Base-by-base conservation (phyloP, 2,113 vertebrate genomes). In the Sinocyclocheilus grahami region DNA sequence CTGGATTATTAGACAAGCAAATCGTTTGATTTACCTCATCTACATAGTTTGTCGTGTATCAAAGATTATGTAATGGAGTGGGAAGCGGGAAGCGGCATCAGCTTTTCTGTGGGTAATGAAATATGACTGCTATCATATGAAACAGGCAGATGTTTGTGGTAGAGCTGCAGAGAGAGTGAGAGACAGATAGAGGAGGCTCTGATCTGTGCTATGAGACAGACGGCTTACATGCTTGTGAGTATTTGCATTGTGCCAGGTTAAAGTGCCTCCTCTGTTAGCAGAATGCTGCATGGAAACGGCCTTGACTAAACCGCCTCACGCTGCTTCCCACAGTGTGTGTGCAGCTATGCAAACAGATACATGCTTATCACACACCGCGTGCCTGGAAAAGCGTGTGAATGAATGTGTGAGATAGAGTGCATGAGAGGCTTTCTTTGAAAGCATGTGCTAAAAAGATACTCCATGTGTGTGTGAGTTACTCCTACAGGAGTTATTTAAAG, bases 401-500 rank as follows among this genome's bases (percentile, higher is more conserved):
- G 74, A 82, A 74, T 71, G 74, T 74, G 65, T 83, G 76, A 55
- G 46, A 83, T 55, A 69, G 63, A 80, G 58, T 78, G 55, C 53
- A 71, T 55, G 71, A 84, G 81, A 82, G 33, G 27, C 9, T 65
- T 84, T 86, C 71, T 82, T 84, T 80, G 46, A 82, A 46, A 24
- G 74, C 33, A 74, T 76, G 72, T 67, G 83, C 60, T 76, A 69
- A 75, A 75, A 67, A 67, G 63, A 78, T 37, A 85, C 46, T 71
- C 24, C 3, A 18, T 72, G 78, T 72, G 63, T 87, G 77, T 18
- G 13, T 79, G 18, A 63, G 53, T 82, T 77, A 62, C 22, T 62
- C 78, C 62, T 65, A 14, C 58, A 83, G n/a, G 55, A 72, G 89
- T 89, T 94, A 93, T 90, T 91, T 94, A 94, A 94, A 94, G 89